Evolutionary conservation across 2,797 vertebrate species (phyloP).

Genomic region (Darevskia mixta): DNA sequence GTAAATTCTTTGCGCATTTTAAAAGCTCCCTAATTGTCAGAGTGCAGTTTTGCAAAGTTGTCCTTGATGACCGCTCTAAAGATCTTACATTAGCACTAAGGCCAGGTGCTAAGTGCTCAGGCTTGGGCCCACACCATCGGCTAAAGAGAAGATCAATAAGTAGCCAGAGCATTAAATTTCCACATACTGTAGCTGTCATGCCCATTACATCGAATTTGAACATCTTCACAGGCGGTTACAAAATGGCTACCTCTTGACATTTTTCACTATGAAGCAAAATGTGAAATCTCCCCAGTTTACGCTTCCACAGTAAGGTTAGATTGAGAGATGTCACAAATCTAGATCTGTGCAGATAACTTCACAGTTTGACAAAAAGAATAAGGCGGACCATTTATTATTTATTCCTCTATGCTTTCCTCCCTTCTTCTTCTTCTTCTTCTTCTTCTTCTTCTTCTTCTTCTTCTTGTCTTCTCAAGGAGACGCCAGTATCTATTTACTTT

Average conservation of each 20-base stretch:
- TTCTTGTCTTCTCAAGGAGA: background rate
- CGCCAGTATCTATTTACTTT: background rate
- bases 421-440: background rate
- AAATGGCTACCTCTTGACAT: slow-evolving; percentile 65
- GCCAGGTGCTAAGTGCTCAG: slow-evolving; percentile 74
- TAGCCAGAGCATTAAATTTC: slow-evolving; percentile 87
- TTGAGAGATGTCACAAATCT: slow-evolving; percentile 28
- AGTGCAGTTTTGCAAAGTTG: slow-evolving; percentile 55
- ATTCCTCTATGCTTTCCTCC: background rate
- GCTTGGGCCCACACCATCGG: slow-evolving; percentile 54
- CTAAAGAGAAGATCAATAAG: slow-evolving; percentile 82
- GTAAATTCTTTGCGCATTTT: background rate
- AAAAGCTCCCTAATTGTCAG: slow-evolving; percentile 36
- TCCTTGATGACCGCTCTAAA: slow-evolving; percentile 78
- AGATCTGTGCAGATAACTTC: slow-evolving; percentile 17
- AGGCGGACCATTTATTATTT: slow-evolving; percentile 20
- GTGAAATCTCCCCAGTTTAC: slow-evolving; percentile 53
- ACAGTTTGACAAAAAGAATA: slow-evolving; percentile 30
- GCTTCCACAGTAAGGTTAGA: slow-evolving; percentile 5
- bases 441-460: background rate
- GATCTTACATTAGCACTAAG: slow-evolving; percentile 83
- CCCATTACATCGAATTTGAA: slow-evolving; percentile 71
- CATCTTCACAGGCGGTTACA: slow-evolving; percentile 64
- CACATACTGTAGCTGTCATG: slow-evolving; percentile 76
- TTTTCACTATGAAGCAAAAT: slow-evolving; percentile 42